Evolutionary conservation across 2,797 vertebrate species (phyloP).

Genomic region (Betta splendens): DNA sequence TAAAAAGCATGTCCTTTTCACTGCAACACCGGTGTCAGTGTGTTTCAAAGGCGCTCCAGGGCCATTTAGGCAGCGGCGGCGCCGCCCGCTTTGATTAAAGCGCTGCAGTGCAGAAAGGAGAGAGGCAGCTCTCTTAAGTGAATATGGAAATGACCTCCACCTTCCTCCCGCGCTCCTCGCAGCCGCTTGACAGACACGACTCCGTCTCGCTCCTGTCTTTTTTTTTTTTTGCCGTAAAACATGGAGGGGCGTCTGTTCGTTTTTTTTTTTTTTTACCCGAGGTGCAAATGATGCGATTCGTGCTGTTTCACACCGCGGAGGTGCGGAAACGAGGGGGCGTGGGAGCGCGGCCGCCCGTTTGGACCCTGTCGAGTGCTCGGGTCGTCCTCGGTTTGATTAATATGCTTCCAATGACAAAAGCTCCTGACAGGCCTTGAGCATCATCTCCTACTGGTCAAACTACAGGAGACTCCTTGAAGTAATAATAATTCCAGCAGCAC

Average conservation of each 20-base stretch:
- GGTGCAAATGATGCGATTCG: slow-evolving; percentile 18
- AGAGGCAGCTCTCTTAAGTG: slow-evolving; percentile 63
- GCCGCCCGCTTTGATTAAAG: slow-evolving; percentile 72
- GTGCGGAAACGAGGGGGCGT: slow-evolving; percentile 10
- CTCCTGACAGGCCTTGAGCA: slow-evolving; percentile 26
- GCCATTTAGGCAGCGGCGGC: slow-evolving; percentile 65
- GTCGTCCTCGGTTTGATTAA: slow-evolving; percentile 56
- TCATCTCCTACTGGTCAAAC: slow-evolving; percentile 2
- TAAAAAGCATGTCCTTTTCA: slow-evolving; percentile 76
- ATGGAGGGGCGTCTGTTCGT: slow-evolving; percentile 8
- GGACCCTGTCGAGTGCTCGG: slow-evolving; percentile 16
- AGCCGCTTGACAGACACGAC: slow-evolving; percentile 16
- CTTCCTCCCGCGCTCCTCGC: slow-evolving; percentile 47
- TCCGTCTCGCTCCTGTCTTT: slow-evolving; percentile 30
- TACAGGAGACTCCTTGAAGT: slow-evolving; percentile 27
- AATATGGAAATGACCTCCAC: slow-evolving; percentile 74
- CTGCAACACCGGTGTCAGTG: slow-evolving; percentile 61
- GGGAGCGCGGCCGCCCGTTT: slow-evolving; percentile 30
- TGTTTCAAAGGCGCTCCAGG: slow-evolving; percentile 74
- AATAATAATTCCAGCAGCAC: slow-evolving; percentile 15
- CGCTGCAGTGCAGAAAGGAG: slow-evolving; percentile 61
- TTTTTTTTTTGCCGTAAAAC: slow-evolving; percentile 2
- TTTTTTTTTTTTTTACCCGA: slow-evolving; percentile 13
- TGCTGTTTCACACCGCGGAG: no score
- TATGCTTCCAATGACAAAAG: slow-evolving; percentile 34